Percentiles rank a stretch among this genome's conserved stretches.
phyloP scores from a whole-genome alignment of 2,797 vertebrate species.

The Alectoris magna region DNA sequence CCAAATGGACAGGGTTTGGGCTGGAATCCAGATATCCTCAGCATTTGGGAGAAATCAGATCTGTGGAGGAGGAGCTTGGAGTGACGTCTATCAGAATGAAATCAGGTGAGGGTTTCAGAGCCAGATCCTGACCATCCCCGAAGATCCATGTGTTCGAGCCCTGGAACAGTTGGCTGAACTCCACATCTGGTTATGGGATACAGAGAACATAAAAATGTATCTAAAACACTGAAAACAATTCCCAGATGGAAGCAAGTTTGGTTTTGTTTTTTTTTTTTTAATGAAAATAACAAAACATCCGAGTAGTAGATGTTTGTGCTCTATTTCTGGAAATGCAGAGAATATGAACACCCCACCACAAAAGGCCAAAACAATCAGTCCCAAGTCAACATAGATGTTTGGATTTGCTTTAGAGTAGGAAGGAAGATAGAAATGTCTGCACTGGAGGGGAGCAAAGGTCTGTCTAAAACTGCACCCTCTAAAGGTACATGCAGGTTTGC shows the following conservation, averaged over 20 bases:
- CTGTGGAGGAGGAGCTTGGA: neutral
- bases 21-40: neutral
- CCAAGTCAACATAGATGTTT: neutral
- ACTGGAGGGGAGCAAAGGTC: neutral
- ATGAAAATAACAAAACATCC: constrained; percentile 46
- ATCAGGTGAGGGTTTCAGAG: constrained; percentile 41
- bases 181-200: neutral
- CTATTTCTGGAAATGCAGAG: constrained; percentile 33
- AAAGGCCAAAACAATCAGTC: neutral
- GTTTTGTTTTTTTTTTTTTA: constrained; percentile 9
- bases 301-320: neutral
- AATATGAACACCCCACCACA: neutral
- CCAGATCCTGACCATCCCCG: neutral
- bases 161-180: neutral
- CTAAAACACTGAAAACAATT: constrained; percentile 13
- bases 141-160: neutral
- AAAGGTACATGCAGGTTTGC: neutral
- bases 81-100: neutral
- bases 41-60: constrained; percentile 35
- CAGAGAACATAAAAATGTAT: neutral
- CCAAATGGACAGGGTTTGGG: neutral
- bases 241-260: constrained; percentile 35
- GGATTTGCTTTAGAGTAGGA: neutral
- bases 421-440: neutral
- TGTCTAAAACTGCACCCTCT: neutral